phyloP scores from a whole-genome alignment of 2,113 vertebrate species.

The Microcebus murinus region DNA sequence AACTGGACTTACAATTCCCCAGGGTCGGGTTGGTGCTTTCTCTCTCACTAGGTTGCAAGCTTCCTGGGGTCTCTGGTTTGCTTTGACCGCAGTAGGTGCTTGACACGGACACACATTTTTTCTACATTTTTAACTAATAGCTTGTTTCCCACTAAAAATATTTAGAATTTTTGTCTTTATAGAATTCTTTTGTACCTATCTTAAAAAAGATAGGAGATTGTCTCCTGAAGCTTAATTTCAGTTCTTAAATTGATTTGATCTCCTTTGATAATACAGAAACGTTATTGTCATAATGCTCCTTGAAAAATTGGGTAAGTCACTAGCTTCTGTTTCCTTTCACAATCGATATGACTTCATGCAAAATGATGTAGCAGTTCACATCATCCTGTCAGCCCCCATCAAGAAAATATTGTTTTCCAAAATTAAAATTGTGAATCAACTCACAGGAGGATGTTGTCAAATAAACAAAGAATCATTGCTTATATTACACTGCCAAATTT shows the following conservation, averaged over 20 bases:
- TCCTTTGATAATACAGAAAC: slow-evolving; percentile 10
- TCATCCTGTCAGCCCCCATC: slow-evolving; percentile 59
- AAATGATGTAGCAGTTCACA: slow-evolving; percentile 53
- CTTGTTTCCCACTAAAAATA: background rate
- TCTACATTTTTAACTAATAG: background rate
- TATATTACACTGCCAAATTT: slow-evolving; percentile 71
- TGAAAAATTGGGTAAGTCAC: slow-evolving; percentile 58
- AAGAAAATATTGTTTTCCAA: slow-evolving; percentile 75
- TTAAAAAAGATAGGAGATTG: background rate
- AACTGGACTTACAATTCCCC: background rate
- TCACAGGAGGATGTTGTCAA: slow-evolving; percentile 67
- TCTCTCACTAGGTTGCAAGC: background rate
- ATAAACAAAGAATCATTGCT: slow-evolving; percentile 70
- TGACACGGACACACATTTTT: background rate
- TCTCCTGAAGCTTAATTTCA: slow-evolving; percentile 24
- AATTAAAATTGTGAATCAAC: slow-evolving; percentile 77
- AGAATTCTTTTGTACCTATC: background rate
- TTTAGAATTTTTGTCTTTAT: slow-evolving; percentile 28
- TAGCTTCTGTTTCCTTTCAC: slow-evolving; percentile 51
- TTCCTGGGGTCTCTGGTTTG: background rate
- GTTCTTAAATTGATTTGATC: slow-evolving; percentile 45
- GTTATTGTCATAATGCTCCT: slow-evolving; percentile 33
- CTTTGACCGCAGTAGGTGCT: background rate
- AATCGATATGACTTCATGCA: slow-evolving; percentile 61
- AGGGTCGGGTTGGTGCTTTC: background rate